Evolutionary conservation across 1,140 invertebrate species (phyloP).

Genomic region (Drosophila takahashii): DNA sequence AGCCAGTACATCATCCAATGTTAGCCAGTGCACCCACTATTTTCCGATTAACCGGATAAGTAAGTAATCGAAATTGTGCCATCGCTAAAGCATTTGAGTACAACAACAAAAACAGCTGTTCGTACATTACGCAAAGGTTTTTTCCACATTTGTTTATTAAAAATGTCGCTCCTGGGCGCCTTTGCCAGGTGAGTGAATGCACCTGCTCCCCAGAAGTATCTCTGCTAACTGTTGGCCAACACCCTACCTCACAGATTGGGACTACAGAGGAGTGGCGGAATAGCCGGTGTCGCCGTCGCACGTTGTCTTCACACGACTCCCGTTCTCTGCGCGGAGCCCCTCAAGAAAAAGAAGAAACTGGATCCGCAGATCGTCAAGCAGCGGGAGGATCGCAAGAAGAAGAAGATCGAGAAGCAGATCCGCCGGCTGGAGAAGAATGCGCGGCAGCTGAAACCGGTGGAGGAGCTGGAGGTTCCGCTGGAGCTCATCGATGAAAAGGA

Average conservation of each 20-base stretch:
- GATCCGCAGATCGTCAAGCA: constrained; percentile 92
- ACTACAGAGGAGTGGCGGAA: constrained; percentile 28
- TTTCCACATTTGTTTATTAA: constrained; percentile 48
- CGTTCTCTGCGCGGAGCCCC: constrained; percentile 88
- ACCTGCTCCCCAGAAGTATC: too few species aligned
- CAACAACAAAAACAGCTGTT: constrained; percentile 21
- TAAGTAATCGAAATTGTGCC: not conserved
- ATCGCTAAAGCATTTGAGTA: not conserved
- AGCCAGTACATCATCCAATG: not conserved
- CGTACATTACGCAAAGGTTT: constrained; percentile 46
- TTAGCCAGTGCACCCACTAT: not conserved
- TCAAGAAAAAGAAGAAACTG: constrained; percentile 94
- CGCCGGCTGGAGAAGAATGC: constrained; percentile 90
- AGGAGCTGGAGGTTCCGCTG: constrained; percentile 91
- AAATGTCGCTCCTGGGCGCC: constrained; percentile 63
- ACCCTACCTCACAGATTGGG: constrained; percentile 36
- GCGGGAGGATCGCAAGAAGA: constrained; percentile 92
- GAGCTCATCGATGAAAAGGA: constrained; percentile 88
- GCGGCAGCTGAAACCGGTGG: constrained; percentile 92
- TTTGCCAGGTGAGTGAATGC: constrained; percentile 46
- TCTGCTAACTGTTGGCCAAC: not conserved
- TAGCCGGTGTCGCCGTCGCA: constrained; percentile 14
- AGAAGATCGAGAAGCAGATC: constrained; percentile 93
- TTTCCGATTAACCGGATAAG: not conserved
- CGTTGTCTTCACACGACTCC: constrained; percentile 69